Conservation (phyloP, 2,113 vertebrate genomes). For the Acanthisitta chloris region DNA sequence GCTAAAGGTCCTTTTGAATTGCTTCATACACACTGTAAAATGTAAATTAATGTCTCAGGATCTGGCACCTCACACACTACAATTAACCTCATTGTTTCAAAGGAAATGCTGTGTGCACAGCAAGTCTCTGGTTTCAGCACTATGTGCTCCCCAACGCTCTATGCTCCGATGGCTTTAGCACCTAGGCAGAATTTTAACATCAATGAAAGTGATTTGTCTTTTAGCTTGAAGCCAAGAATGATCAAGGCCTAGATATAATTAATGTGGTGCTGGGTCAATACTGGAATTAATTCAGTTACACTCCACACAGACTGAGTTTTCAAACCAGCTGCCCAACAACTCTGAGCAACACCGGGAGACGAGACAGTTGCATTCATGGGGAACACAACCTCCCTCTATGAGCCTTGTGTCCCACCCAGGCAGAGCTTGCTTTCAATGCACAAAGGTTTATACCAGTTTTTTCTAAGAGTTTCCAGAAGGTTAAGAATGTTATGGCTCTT, state of each 20-base stretch:
- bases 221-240: background rate
- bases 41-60: background rate
- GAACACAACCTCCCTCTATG: background rate
- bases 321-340: background rate
- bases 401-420: background rate
- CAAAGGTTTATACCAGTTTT: background rate
- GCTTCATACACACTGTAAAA: background rate
- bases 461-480: background rate
- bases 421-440: background rate
- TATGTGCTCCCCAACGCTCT: background rate
- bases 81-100: background rate
- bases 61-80: background rate
- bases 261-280: background rate
- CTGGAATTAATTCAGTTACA: background rate
- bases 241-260: background rate
- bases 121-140: background rate
- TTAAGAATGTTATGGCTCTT: background rate
- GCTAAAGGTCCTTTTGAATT: background rate
- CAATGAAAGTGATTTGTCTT: background rate
- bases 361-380: background rate
- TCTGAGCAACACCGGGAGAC: background rate
- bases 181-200: background rate
- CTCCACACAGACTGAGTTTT: background rate
- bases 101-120: background rate
- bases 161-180: fast-evolving